Evolutionary conservation across 2,888 invertebrate species (phyloP).

Genomic region (Herminia tarsipennalis): DNA sequence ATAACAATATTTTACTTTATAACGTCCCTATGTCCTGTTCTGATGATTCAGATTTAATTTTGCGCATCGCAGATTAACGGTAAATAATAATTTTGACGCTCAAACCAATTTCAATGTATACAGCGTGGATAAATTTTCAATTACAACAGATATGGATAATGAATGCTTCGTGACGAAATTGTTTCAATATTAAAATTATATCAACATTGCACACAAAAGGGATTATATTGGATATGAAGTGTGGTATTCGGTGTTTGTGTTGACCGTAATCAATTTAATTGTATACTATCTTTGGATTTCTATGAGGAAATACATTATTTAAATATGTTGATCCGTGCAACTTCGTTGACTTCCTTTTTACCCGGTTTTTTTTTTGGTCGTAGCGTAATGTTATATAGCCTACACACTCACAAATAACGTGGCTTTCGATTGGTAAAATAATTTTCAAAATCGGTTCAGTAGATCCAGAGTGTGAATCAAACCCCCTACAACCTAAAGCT

Average conservation of each 20-base stretch:
- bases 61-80: conserved; percentile 25
- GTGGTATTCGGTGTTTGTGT: conserved; percentile 12
- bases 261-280: conserved; percentile 2
- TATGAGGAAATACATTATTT: no score
- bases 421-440: no score
- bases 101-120: conserved; percentile 25
- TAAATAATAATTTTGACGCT: conserved; percentile 34
- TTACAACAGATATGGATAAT: conserved; percentile 38
- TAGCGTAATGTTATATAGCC: no score
- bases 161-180: conserved; percentile 34
- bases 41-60: conserved; percentile 25
- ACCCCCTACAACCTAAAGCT: no score
- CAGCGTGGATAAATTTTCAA: conserved; percentile 36
- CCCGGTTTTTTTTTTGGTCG: no score
- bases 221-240: conserved; percentile 27
- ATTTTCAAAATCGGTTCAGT: no score
- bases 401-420: no score
- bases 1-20: no score
- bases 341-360: neutral
- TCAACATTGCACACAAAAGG: conserved; percentile 26
- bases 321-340: neutral
- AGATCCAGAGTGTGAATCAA: no score
- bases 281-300: neutral
- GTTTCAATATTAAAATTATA: conserved; percentile 40
- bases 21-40: no score